A percentile compares a stretch with the other conserved stretches of the same genome.
Conservation (phyloP, 2,888 invertebrate species). For the Oconnorella tubifera region DNA sequence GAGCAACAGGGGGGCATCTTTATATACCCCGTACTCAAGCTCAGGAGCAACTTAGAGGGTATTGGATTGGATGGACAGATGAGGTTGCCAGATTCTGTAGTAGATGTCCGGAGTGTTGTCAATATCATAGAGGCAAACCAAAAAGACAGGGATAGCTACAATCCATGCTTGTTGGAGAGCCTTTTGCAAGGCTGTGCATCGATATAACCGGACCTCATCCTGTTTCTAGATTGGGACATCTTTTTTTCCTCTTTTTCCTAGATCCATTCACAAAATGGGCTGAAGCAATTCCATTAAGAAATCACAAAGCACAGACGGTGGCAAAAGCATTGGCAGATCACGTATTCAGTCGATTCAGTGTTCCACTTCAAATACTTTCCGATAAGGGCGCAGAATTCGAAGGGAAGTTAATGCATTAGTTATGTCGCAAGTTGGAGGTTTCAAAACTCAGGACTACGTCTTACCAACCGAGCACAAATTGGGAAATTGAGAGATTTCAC, state of each 20-base stretch:
- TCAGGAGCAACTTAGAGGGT: neutral
- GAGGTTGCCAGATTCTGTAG: neutral
- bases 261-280: slow-evolving; percentile 14
- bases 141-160: neutral
- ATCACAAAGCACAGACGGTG: slow-evolving; percentile 6
- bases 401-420: neutral
- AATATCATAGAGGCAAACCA: neutral
- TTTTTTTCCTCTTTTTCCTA: neutral
- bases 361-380: neutral
- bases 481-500: slow-evolving; percentile 7
- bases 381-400: slow-evolving; percentile 14
- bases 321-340: slow-evolving; percentile 2
- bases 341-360: neutral
- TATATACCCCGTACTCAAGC: neutral
- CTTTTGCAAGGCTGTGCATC: neutral
- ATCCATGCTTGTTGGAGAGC: neutral
- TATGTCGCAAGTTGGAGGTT: slow-evolving; percentile 8
- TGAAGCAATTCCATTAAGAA: neutral
- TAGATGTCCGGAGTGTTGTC: neutral
- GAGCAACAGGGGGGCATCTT: neutral
- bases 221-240: neutral
- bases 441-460: slow-evolving; percentile 8
- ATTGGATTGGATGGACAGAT: neutral
- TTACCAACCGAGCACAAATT: slow-evolving; percentile 7
- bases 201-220: slow-evolving; percentile 16